Conservation (phyloP, 2,888 invertebrate species). For the Sabellastarte sp. region DNA sequence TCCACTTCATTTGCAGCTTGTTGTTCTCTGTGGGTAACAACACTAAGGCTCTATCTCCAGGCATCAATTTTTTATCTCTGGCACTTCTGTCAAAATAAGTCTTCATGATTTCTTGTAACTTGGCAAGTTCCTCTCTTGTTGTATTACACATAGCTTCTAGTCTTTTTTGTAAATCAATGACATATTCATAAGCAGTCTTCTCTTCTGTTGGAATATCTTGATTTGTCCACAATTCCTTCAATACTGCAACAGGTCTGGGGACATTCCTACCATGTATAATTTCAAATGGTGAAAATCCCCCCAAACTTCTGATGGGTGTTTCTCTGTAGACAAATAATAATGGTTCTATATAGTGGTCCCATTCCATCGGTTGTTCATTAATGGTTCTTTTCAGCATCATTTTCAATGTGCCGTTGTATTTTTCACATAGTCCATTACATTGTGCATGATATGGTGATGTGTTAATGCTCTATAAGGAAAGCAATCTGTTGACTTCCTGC, state of each 20-base stretch:
- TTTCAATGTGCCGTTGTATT: slow-evolving; percentile 19
- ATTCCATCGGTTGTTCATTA: slow-evolving; percentile 3
- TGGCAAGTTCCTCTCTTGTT: slow-evolving; percentile 12
- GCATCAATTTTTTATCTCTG: slow-evolving; percentile 7
- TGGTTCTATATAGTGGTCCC: slow-evolving; percentile 11
- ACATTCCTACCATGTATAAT: slow-evolving; percentile 10
- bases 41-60: slow-evolving; percentile 26
- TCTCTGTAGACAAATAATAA: slow-evolving; percentile 9
- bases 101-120: slow-evolving; percentile 3
- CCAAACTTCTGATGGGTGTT: slow-evolving; percentile 3
- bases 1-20: slow-evolving; percentile 21
- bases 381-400: slow-evolving; percentile 5
- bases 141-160: slow-evolving; percentile 24
- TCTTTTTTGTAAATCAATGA: slow-evolving; percentile 22
- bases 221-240: slow-evolving; percentile 1
- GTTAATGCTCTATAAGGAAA: slow-evolving; percentile 16
- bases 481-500: slow-evolving; percentile 16
- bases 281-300: slow-evolving; percentile 14
- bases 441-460: slow-evolving; percentile 19
- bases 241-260: slow-evolving; percentile 4
- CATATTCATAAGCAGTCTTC: slow-evolving; percentile 15
- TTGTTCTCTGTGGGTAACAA: slow-evolving; percentile 30
- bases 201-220: not conserved
- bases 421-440: slow-evolving; percentile 18
- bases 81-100: slow-evolving; percentile 23